Percentiles rank a stretch among this genome's conserved stretches.
Evolutionary conservation across 2,797 vertebrate genomes (phyloP).

Genomic region (Okamejei kenojei): DNA sequence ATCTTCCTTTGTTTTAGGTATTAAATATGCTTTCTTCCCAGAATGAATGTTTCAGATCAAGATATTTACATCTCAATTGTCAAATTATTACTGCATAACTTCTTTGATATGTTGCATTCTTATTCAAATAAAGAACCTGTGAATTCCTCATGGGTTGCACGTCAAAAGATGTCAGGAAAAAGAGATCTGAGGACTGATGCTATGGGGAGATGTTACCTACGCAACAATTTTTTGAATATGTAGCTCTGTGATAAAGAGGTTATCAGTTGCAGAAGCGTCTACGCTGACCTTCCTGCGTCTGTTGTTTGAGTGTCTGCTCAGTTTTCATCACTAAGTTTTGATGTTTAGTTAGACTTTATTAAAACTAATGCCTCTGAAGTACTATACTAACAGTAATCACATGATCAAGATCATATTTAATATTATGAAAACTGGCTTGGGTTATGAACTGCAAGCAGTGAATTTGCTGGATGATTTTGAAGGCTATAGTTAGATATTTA

Average conservation of each 20-base stretch:
- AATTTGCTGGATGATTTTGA: constrained; percentile 31
- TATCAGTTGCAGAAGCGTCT: constrained; percentile 47
- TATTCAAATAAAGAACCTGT: constrained; percentile 56
- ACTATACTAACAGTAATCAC: constrained; percentile 52
- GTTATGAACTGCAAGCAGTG: constrained; percentile 15
- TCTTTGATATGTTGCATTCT: constrained; percentile 52
- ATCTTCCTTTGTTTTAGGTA: constrained; percentile 53
- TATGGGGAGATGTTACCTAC: constrained; percentile 45
- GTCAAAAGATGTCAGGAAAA: constrained; percentile 44
- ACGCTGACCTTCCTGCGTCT: constrained; percentile 49
- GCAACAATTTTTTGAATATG: constrained; percentile 51
- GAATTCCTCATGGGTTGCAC: constrained; percentile 42
- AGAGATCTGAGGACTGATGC: constrained; percentile 45
- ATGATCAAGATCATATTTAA: constrained; percentile 48
- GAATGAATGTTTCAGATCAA: constrained; percentile 49
- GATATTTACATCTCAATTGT: constrained; percentile 60
- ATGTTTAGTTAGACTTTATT: constrained; percentile 58
- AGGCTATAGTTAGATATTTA: constrained; percentile 19
- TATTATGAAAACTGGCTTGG: constrained; percentile 34
- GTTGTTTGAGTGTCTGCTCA: constrained; percentile 52
- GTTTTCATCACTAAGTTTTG: constrained; percentile 55
- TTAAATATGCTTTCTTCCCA: constrained; percentile 55
- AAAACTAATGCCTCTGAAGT: constrained; percentile 62
- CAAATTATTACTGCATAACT: constrained; percentile 49
- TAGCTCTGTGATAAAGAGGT: constrained; percentile 51